Base-by-base conservation (phyloP, 2,888 invertebrate genomes). In the Anoncus sp. region DNA sequence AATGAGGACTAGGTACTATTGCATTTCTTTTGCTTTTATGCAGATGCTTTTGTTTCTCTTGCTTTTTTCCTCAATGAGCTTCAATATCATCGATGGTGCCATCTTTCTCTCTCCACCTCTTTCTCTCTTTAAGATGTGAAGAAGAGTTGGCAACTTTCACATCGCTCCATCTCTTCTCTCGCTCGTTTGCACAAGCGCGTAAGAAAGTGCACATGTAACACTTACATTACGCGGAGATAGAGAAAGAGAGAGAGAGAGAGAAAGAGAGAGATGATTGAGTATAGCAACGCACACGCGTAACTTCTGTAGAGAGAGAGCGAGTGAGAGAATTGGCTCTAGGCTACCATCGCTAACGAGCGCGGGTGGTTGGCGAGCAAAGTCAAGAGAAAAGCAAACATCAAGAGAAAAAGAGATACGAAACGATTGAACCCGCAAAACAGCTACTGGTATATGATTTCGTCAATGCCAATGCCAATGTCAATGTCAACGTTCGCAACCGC, bases 151-250 rank as follows among this genome's bases (percentile, higher is more conserved):
- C 81, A 85, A 87, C 87, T 87, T 87, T 87, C 87, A 86, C 87
- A 81, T 80, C 77, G 81, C 71, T 24, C 16, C 63, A 65, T 78
- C 79, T 77, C 74, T 71, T 59, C 45, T 63, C 69, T 73, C 45
- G 57, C 75, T 47, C 77, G 72, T 47, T 75, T 62, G 62, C 78
- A 47, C 71, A 69, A 40, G 38, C 40, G 75, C 76, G 79, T 83
- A 89, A 86, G 89, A 89, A 89, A 89, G 89, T 89, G 88, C 84
- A 87, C 86, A 89, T 89, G 89, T 89, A 89, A 89, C 89, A 86
- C 87, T 89, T 87, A 87, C 82, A 86, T 87, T 87, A 87, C 83
- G 80, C 75, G 77, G 80, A 77, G 63, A 73, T 47, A 45, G 55
- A 31, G 31, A 38, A 47, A 71, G 60, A 51, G 51, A 45, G 71